phyloP scores from a whole-genome alignment of 2,797 vertebrate species.

The Paedocypris micromegethes region DNA sequence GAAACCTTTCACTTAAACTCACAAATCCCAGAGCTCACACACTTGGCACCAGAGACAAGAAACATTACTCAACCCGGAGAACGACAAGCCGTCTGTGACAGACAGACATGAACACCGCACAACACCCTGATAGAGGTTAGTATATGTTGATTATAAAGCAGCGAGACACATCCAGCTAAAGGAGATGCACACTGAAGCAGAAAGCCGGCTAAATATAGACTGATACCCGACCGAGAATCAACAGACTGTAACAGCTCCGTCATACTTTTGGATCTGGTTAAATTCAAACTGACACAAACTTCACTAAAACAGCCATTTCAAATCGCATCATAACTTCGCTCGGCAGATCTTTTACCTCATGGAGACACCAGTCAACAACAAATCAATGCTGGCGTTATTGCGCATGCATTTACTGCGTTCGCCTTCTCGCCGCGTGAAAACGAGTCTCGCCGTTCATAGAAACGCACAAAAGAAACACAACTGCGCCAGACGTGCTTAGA shows the following conservation, averaged over 20 bases:
- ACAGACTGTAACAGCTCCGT: constrained; percentile 2
- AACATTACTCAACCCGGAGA: constrained; percentile 67
- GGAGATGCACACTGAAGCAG: background rate
- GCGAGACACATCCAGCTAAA: constrained; percentile 42
- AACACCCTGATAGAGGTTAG: constrained; percentile 67
- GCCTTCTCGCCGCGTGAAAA: too few relatives aligned
- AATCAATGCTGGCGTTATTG: too few relatives aligned
- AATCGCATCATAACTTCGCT: background rate
- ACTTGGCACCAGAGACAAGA: constrained; percentile 57
- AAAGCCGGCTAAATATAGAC: constrained; percentile 6
- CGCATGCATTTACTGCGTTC: too few relatives aligned
- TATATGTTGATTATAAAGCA: constrained; percentile 64
- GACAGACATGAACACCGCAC: constrained; percentile 69
- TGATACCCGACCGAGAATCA: constrained; percentile 3
- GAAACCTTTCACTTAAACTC: constrained; percentile 50
- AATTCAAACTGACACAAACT: constrained; percentile 9
- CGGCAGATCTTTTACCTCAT: too few relatives aligned
- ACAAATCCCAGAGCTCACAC: constrained; percentile 45
- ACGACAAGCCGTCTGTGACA: constrained; percentile 63
- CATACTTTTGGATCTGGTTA: background rate
- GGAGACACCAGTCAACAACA: too few relatives aligned
- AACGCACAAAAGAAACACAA: too few relatives aligned
- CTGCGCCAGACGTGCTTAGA: too few relatives aligned
- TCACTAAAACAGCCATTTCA: background rate
- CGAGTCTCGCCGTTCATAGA: too few relatives aligned